Evolutionary conservation across 2,113 vertebrate genomes (phyloP), one percentile per base, ranked within the genome.

Genomic region (Ictidomys tridecemlineatus): DNA sequence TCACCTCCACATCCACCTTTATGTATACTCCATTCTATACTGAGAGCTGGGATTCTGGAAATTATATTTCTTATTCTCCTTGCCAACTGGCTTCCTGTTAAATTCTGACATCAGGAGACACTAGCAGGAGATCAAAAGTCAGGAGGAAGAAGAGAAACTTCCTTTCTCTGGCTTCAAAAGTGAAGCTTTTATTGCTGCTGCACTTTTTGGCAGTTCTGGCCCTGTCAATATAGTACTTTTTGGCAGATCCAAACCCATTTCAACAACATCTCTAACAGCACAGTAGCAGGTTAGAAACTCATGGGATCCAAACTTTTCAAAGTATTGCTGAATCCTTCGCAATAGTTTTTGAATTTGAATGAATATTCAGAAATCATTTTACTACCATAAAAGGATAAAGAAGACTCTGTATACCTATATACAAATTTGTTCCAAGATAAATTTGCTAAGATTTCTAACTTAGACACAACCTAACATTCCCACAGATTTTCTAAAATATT

Each of bases 41-140:
- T 74, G 37, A 20, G 67, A 53, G 45, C 8, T 69, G 5, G 39
- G 83, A 95, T 76, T 79, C 53, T 80, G 79, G 39, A 93, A 91
- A 92, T 56, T n/a, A 20, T n/a, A 76, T 39, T 91, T 77, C 69
- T 73, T 76, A 93, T 93, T 26, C 53, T 93, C 73, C 85, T 92
- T 92, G 34, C 24, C 53, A 84, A n/a, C 76, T 87, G n/a, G 24
- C 63, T 87, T 92, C 58, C 90, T 72, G 30, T 61, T 85, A 89
- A 87, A 51, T 80, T 84, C 95, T 94, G 73, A 69, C 83, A 86
- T 42, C 5, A 56, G 74, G 79, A 94, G 69, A 84, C 22, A 45
- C 67, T 77, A 91, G 26, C n/a, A 76, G 26, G 20, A 80, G 56
- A 91, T 85, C 45, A 82, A 85, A 93, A 93, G 22, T 9, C 45